Base-by-base conservation (phyloP, 2,113 vertebrate species). In the Eolophus roseicapilla region DNA sequence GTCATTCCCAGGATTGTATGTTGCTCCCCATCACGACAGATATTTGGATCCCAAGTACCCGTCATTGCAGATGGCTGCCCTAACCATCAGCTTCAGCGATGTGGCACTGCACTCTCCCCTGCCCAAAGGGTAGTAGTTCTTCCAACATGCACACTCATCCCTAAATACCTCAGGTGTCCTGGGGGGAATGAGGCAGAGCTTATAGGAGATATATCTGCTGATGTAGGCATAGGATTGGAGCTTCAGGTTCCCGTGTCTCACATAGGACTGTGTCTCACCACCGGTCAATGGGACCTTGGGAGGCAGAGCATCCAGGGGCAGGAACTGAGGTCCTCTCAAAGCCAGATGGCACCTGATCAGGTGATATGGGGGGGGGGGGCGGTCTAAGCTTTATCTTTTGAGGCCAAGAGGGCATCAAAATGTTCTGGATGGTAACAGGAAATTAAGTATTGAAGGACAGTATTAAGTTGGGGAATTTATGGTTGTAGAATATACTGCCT, bases 61-160 rank as follows among this genome's bases (percentile, higher is more conserved):
- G 6, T 15, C 49, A 3, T 7, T 13, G 31, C 41, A 19, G 39
- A 19, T 2, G 43, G 50, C 4, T 50, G 28, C 33, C 23, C 27
- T 20, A 37, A 43, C 29, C 13, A 47, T 14, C 1, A 1, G 33
- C 33, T 53, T 47, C 55, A 70, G 63, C 3, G 0, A 25, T 1
- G 3, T 4, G 13, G 47, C 39, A 62, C 8, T 14, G 24, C 11
- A 1, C 35, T 13, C 47, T 7, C 73, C 41, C 43, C 80, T 15
- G 43, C 35, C 44, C 74, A 10, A 43, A 43, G 4, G 17, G 49
- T 1, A 35, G 18, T 31, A 25, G 24, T 29, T 53, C 33, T 59
- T 25, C 67, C n/a, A 25, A 27, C 28, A 12, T 0, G 13, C 73
- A 35, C 25, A 6, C 31, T 28, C 64, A 39, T 9, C 64, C n/a